Percentiles rank a stretch among this genome's conserved stretches.
Evolutionary conservation across 2,113 vertebrate genomes (phyloP).

Genomic region (Nipponia nippon): DNA sequence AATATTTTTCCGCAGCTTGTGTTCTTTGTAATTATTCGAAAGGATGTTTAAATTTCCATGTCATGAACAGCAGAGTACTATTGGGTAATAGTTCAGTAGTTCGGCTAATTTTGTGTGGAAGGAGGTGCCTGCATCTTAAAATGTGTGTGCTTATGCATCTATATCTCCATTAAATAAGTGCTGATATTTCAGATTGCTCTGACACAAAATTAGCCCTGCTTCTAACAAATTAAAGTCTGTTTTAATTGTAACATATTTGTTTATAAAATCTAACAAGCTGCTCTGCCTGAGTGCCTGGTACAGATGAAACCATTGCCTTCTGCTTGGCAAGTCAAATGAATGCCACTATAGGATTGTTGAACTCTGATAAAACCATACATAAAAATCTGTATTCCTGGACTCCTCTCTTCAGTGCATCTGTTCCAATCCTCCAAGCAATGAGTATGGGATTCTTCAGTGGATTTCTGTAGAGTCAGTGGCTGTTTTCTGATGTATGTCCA

Average conservation of each 20-base stretch:
- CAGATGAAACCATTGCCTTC: slow-evolving; percentile 28
- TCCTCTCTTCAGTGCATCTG: slow-evolving; percentile 5
- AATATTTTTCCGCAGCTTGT: background rate
- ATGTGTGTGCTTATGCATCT: background rate
- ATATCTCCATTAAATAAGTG: background rate
- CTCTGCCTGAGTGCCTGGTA: background rate
- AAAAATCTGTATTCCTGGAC: slow-evolving; percentile 36
- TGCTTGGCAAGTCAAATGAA: slow-evolving; percentile 37
- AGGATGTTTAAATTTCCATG: background rate
- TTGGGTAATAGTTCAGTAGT: background rate
- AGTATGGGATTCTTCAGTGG: background rate
- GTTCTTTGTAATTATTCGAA: background rate
- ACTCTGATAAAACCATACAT: slow-evolving; percentile 13
- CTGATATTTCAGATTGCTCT: background rate
- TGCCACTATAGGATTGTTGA: background rate
- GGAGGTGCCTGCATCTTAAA: background rate
- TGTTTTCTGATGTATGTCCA: slow-evolving; percentile 8
- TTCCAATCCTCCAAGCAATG: background rate
- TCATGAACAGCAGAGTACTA: accelerated
- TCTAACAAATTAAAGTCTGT: slow-evolving; percentile 32
- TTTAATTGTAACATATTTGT: slow-evolving; percentile 51
- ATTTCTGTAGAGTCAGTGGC: background rate
- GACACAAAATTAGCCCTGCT: background rate
- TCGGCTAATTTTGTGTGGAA: accelerated
- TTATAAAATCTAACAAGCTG: slow-evolving; percentile 43